Percentiles rank a stretch among this genome's conserved stretches.
These are phyloP conservation scores for Harpagifer antarcticus DNA, from an alignment of 2,797 vertebrate species.

Conservation along the genomic window DNA sequence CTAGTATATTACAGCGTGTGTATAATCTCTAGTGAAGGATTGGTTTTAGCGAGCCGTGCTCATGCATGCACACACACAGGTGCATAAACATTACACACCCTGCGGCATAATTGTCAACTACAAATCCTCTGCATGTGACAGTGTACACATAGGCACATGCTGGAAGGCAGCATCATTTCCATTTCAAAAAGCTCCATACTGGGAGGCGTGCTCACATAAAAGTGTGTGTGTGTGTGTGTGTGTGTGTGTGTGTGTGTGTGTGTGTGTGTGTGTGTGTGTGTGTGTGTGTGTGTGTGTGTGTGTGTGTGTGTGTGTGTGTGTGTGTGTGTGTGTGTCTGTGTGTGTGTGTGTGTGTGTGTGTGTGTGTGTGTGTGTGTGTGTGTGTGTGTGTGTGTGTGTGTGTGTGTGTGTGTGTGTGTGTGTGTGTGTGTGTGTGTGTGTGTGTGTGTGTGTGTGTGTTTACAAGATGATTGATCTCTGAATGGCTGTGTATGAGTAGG, in stretches of 20 bases:
- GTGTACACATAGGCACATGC: constrained; percentile 30
- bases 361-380: background rate
- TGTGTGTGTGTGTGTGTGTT: constrained; percentile 22
- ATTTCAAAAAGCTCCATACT: constrained; percentile 74
- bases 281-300: constrained; percentile 8
- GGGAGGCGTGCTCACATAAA: constrained; percentile 15
- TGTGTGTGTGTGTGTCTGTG: background rate
- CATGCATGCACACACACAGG: constrained; percentile 28
- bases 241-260: no score
- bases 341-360: no score
- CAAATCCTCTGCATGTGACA: constrained; percentile 62
- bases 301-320: constrained; percentile 5
- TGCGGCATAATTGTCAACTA: constrained; percentile 50
- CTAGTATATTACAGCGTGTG: constrained; percentile 14
- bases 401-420: constrained; percentile 5
- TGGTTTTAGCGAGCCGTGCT: constrained; percentile 34
- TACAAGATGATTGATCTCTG: constrained; percentile 75
- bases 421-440: background rate
- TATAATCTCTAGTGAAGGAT: constrained; percentile 47
- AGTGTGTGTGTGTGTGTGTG: constrained; percentile 2
- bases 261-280: no score
- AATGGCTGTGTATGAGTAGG: constrained; percentile 50
- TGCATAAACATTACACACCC: constrained; percentile 51
- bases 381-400: constrained; percentile 8
- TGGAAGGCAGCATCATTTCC: constrained; percentile 65